Evolutionary conservation across 2,113 vertebrate genomes (phyloP).

Genomic region (Hirundichthys speculiger): DNA sequence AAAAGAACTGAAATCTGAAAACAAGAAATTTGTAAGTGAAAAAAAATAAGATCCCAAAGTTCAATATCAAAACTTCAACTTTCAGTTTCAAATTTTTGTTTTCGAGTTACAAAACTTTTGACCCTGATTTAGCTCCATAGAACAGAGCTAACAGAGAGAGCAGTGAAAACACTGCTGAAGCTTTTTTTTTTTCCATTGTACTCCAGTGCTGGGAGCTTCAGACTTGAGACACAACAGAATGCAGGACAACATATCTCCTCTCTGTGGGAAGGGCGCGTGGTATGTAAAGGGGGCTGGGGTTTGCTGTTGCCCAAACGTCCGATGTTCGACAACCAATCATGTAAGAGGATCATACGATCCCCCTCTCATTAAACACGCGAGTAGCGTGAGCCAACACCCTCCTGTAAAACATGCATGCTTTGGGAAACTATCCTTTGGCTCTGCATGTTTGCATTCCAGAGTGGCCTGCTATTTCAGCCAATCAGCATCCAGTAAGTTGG

Average conservation of each 20-base stretch:
- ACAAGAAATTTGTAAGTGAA: too few relatives aligned
- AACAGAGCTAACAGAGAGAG: too few relatives aligned
- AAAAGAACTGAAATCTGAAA: too few relatives aligned
- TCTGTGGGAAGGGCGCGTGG: conserved; percentile 9
- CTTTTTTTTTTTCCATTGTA: too few relatives aligned
- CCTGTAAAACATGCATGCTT: conserved; percentile 7
- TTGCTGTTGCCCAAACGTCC: conserved; percentile 33
- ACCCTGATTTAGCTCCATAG: too few relatives aligned
- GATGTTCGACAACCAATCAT: conserved; percentile 64
- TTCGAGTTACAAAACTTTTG: too few relatives aligned
- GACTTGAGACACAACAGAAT: conserved; percentile 12
- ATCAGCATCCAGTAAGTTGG: conserved; percentile 31
- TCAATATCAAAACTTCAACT: too few relatives aligned
- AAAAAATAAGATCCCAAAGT: too few relatives aligned
- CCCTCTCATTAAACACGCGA: conserved; percentile 27
- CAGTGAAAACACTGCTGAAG: too few relatives aligned
- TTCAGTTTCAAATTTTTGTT: too few relatives aligned
- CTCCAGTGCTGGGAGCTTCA: neutral
- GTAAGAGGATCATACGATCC: conserved; percentile 35
- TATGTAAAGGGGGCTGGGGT: conserved; percentile 23
- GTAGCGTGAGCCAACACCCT: conserved; percentile 13
- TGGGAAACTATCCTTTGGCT: conserved; percentile 19
- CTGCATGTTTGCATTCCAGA: conserved; percentile 57
- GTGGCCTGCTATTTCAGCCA: conserved; percentile 34
- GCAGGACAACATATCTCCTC: neutral